These are phyloP conservation scores for Parochlus steinenii DNA, from an alignment of 2,888 invertebrate genomes.

Conservation along the genomic window DNA sequence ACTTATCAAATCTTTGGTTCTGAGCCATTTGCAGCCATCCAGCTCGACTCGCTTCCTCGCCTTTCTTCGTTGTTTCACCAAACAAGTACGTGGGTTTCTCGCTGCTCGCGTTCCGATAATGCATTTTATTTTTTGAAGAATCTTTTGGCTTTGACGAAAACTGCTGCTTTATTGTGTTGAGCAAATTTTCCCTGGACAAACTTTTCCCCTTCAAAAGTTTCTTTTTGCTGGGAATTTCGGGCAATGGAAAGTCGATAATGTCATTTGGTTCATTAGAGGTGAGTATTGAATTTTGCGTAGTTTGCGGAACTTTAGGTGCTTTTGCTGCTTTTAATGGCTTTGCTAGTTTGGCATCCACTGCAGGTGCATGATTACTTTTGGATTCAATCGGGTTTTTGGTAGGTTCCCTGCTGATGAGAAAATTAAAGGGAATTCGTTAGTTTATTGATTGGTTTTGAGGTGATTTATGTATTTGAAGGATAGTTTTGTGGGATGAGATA, in stretches of 20 bases:
- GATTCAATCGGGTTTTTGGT: no score
- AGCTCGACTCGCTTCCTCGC: constrained; percentile 22
- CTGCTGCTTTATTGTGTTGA: constrained; percentile 1
- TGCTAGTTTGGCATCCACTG: no score
- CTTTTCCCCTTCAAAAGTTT: constrained; percentile 17
- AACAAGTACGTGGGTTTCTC: constrained; percentile 28
- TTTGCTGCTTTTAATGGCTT: no score
- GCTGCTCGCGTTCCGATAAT: constrained; percentile 22
- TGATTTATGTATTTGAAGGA: no score
- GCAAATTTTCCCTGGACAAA: constrained; percentile 8
- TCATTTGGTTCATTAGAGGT: constrained; percentile 23
- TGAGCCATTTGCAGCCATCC: constrained; percentile 36
- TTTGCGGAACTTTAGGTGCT: no score
- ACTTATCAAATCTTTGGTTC: constrained; percentile 22
- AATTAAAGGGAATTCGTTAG: no score
- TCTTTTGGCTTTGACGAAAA: constrained; percentile 6
- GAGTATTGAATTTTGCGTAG: no score
- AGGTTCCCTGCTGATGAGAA: no score
- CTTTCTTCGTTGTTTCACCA: constrained; percentile 21
- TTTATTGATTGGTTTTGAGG: no score
- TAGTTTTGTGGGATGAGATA: no score
- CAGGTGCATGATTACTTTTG: no score
- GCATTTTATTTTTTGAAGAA: constrained; percentile 24
- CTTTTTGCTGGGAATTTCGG: constrained; percentile 27
- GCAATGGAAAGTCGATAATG: constrained; percentile 27